Evolutionary conservation across 1,140 invertebrate species (phyloP), one percentile per base, ranked within the genome.

Genomic region (Lasaia peninsularis): DNA sequence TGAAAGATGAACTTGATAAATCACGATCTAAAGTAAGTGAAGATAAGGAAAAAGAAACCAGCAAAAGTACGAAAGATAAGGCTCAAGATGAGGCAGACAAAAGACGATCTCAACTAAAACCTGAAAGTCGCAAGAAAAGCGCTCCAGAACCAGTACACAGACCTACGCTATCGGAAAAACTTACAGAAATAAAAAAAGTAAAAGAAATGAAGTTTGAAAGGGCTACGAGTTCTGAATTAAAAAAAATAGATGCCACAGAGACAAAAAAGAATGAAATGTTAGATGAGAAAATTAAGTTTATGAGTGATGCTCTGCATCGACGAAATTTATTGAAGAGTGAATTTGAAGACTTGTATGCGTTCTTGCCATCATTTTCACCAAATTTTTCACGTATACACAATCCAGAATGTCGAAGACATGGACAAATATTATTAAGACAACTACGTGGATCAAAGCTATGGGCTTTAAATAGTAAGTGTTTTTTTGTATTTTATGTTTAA

Each of bases 391-490:
- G 90, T 56, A 90, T 92, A 58, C 89, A 91, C 67, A 90, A 92
- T 78, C 78, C 89, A 28, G 91, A 91, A 73, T 94, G 93, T 83
- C 90, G 92, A 65, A 90, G 92, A 68, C 92, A 94, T 55, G 90
- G 93, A 44, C 92, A 92, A 75, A 92, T 93, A 67, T 91, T 93
- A 61, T 77, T 93, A 56, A 87, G 92, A 58, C 92, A 94, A 78
- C 80, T 94, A 63, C 91, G 92, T 32, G 91, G 92, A 24, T 90
- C 91, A 50, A 93, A 93, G 82, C 66, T 94, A 52, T 94, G 93
- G 93, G 92, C 93, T 48, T 78, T 94, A 61, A 92, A 93, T 86
- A 94, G 93, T 93, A 88, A 91, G 91, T 86, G 57, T 12, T 11
- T n/a, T 9, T n/a, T 18, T 16, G 4, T 9, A 1, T 10, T 40